Percentiles rank a stretch among this genome's conserved stretches.
Conservation (phyloP, 2,797 vertebrate species). For the Pipistrellus nathusii region DNA sequence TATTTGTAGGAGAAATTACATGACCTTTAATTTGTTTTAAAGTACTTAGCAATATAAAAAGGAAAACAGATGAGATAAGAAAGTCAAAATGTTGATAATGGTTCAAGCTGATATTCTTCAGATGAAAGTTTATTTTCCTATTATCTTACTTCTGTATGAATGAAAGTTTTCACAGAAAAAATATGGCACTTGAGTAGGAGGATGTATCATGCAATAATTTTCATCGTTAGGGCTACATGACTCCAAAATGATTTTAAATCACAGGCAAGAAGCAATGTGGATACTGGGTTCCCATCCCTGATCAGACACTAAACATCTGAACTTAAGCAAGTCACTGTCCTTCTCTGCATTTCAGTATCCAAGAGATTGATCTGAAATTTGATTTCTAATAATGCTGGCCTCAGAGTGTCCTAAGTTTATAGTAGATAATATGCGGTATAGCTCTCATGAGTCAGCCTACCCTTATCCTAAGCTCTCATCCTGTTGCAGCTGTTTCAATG, state of each 20-base stretch:
- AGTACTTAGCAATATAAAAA: constrained; percentile 32
- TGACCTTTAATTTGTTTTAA: not conserved
- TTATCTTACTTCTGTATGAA: not conserved
- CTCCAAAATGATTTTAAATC: constrained; percentile 11
- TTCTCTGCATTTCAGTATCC: not conserved
- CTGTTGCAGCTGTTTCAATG: not conserved
- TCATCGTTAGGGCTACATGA: too few relatives aligned
- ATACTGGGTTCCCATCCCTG: not conserved
- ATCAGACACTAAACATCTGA: not conserved
- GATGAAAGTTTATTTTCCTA: not conserved
- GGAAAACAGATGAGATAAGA: not conserved
- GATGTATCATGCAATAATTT: not conserved
- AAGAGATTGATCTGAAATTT: not conserved
- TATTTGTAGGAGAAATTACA: constrained; percentile 15
- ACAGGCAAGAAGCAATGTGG: not conserved
- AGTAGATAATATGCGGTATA: not conserved
- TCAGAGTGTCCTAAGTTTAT: not conserved
- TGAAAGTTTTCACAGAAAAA: not conserved
- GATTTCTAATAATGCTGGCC: not conserved
- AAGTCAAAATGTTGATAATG: not conserved
- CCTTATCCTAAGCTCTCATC: not conserved
- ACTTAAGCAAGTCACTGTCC: not conserved
- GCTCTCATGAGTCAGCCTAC: not conserved
- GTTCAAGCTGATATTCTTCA: not conserved
- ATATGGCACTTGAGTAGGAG: not conserved